Evolutionary conservation across 1,140 invertebrate species (phyloP).

Genomic region (Paralvinella palmiformis): DNA sequence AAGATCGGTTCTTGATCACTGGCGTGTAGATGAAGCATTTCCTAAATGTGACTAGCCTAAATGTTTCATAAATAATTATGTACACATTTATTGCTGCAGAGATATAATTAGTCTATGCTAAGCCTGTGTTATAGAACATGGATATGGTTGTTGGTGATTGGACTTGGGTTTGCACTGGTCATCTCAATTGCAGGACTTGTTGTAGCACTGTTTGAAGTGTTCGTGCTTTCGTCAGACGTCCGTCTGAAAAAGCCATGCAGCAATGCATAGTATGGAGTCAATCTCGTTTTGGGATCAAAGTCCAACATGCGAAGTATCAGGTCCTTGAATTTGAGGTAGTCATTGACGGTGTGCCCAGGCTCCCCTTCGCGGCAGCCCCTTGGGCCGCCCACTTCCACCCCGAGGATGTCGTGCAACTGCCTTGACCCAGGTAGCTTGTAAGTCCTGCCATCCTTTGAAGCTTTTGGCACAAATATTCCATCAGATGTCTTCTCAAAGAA

Average conservation of each 20-base stretch:
- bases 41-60: no score
- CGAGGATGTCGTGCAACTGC: slow-evolving; percentile 48
- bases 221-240: slow-evolving; percentile 88
- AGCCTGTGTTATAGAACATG: no score
- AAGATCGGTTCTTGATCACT: no score
- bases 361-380: slow-evolving; percentile 80
- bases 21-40: no score
- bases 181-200: slow-evolving; percentile 58
- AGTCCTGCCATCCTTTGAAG: slow-evolving; percentile 22
- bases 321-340: slow-evolving; percentile 99
- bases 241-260: slow-evolving; percentile 90
- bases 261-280: slow-evolving; percentile 82
- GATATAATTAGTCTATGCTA: no score
- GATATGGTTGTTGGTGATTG: not conserved
- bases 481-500: slow-evolving; percentile 94
- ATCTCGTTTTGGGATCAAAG: slow-evolving; percentile 86
- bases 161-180: slow-evolving; percentile 2
- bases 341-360: slow-evolving; percentile 88
- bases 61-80: no score
- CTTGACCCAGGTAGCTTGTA: slow-evolving; percentile 46
- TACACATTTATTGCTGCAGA: no score
- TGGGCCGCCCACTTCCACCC: slow-evolving; percentile 88
- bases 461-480: slow-evolving; percentile 47
- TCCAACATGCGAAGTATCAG: slow-evolving; percentile 92
- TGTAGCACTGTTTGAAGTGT: slow-evolving; percentile 65